Evolutionary conservation across 2,113 vertebrate genomes (phyloP), one percentile per base, ranked within the genome.

Genomic region (Capricornis sumatraensis): DNA sequence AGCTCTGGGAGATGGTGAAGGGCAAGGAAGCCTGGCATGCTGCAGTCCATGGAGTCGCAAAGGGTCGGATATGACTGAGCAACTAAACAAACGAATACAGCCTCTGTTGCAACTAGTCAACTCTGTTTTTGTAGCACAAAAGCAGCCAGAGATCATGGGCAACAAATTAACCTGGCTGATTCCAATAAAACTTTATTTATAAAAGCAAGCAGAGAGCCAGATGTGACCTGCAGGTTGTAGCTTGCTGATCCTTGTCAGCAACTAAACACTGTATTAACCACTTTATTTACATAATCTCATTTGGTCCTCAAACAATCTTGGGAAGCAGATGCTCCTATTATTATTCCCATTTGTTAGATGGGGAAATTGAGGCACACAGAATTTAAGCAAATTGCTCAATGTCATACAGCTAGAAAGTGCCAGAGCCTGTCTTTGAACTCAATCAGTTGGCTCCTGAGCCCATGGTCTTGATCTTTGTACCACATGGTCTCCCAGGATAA

Each of bases 161-260:
- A 91, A 53, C 67, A 95, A 91, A 90, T 91, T 36, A 78, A 90
- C 30, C 60, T 88, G 47, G 28, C 50, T 79, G 2, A n/a, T 87
- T 76, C 89, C 45, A 90, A 76, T 90, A 92, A 97, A 94, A 79
- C 45, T 92, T 91, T 40, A 87, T 87, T 79, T 95, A 67, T 23
- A 91, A 92, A 93, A 87, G 79, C 8, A 71, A 58, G 17, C 9
- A 64, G 84, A 27, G 27, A 94, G 43, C 10, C 82, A 87, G 50
- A 86, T 27, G 14, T 87, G 19, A 36, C 25, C 67, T 67, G 17
- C 40, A 81, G 76, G 25, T 67, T 91, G 19, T n/a, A 94, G 76
- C 19, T 67, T 90, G 16, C 62, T 85, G 58, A 92, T 81, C 27
- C 74, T 90, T 76, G 47, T 62, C 14, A 62, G 13, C 60, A 95